Evolutionary conservation across 2,888 invertebrate species (phyloP).

Genomic region (Xanthia togata): DNA sequence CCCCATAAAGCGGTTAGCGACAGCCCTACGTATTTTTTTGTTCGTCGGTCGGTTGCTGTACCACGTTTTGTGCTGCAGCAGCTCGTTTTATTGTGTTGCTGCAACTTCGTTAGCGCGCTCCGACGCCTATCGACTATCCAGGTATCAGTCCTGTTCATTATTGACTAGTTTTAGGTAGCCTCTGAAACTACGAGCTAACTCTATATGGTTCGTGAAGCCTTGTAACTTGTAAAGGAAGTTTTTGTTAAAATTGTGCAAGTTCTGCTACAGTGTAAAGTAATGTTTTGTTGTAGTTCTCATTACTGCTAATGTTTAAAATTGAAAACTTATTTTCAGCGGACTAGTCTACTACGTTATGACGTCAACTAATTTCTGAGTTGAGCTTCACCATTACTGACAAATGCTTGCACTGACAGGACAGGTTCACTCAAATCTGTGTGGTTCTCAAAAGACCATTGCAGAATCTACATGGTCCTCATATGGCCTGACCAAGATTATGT

Average conservation of each 20-base stretch:
- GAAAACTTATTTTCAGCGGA: slow-evolving; percentile 1
- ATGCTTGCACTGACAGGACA: no score
- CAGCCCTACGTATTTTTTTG: slow-evolving; percentile 28
- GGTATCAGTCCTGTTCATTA: slow-evolving; percentile 21
- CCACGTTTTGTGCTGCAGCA: slow-evolving; percentile 38
- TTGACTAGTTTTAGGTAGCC: slow-evolving; percentile 22
- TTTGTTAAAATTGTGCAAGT: not conserved
- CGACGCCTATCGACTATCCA: slow-evolving; percentile 29
- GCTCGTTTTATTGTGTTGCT: slow-evolving; percentile 33
- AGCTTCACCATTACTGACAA: no score
- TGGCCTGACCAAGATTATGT: no score
- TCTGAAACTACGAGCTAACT: not conserved
- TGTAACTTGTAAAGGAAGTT: no score
- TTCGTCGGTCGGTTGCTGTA: slow-evolving; percentile 28
- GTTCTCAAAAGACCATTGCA: no score
- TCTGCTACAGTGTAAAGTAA: not conserved
- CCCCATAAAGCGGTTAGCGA: slow-evolving; percentile 20
- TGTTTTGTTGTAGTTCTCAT: not conserved
- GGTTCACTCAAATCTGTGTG: no score
- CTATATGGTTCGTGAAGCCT: not conserved
- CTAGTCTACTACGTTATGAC: no score
- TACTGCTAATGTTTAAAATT: not conserved
- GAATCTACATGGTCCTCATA: no score
- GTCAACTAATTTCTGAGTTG: no score
- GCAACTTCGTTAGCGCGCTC: slow-evolving; percentile 57